Percentiles rank a stretch among this genome's conserved stretches.
These are phyloP conservation scores for Athalia rosae DNA, from an alignment of 2,888 invertebrate species.

Conservation along the genomic window DNA sequence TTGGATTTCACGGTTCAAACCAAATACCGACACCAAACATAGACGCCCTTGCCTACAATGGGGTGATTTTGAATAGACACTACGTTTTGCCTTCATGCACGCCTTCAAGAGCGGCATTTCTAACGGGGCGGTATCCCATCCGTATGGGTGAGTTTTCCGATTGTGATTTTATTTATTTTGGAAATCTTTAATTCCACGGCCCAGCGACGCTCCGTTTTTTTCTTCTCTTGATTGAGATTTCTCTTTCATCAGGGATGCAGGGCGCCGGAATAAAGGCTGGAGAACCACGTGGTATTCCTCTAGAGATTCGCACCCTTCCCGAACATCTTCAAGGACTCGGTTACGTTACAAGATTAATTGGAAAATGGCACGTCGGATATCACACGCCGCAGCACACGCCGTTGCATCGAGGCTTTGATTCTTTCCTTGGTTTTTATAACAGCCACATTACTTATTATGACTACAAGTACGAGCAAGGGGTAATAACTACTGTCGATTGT, in stretches of 20 bases:
- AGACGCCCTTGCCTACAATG: constrained; percentile 89
- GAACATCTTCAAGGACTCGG: constrained; percentile 75
- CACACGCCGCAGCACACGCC: constrained; percentile 80
- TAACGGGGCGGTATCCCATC: constrained; percentile 92
- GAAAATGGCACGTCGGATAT: constrained; percentile 79
- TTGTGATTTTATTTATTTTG: background rate
- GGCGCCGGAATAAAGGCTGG: constrained; percentile 75
- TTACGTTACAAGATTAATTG: constrained; percentile 76
- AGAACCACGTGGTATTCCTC: constrained; percentile 76
- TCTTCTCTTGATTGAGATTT: background rate
- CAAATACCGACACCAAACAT: constrained; percentile 94
- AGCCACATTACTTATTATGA: constrained; percentile 90
- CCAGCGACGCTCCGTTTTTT: background rate
- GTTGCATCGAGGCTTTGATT: constrained; percentile 84
- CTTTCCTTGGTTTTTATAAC: constrained; percentile 90
- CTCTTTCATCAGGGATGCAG: constrained; percentile 74
- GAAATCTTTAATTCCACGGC: background rate
- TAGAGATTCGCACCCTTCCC: constrained; percentile 75
- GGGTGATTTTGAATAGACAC: constrained; percentile 89
- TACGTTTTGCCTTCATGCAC: constrained; percentile 92
- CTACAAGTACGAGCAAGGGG: constrained; percentile 76
- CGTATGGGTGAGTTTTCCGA: constrained; percentile 73
- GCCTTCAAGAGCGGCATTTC: constrained; percentile 87
- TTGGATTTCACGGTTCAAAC: constrained; percentile 91
- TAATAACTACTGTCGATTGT: constrained; percentile 54